Conservation (phyloP, 2,113 vertebrate species). For the Pluvialis apricaria region DNA sequence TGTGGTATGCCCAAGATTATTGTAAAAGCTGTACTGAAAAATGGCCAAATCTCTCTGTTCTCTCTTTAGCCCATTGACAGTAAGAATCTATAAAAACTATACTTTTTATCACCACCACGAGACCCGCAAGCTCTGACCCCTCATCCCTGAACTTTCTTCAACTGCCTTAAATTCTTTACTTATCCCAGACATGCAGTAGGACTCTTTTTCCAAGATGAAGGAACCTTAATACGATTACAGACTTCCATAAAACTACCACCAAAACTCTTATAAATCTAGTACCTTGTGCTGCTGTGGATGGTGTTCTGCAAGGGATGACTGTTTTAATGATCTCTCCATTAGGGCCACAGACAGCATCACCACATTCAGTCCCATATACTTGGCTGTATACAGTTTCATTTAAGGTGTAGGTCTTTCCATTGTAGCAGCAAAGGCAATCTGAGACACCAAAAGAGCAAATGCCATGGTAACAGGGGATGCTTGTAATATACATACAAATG, state of each 20-base stretch:
- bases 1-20: neutral
- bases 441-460: neutral
- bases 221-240: neutral
- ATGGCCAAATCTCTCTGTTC: neutral
- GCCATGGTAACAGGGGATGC: neutral
- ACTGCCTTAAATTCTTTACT: neutral
- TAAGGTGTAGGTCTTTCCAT: conserved; percentile 73
- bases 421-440: conserved; percentile 79
- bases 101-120: neutral
- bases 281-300: conserved; percentile 20
- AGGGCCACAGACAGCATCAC: conserved; percentile 70
- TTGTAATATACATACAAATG: neutral
- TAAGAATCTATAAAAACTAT: neutral
- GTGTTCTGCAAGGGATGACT: neutral
- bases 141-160: neutral
- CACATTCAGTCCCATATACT: conserved; percentile 68
- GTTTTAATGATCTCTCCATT: conserved; percentile 62
- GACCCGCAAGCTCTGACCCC: neutral
- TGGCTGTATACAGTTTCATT: conserved; percentile 74
- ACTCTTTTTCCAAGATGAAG: neutral
- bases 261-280: neutral
- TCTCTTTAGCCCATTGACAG: neutral
- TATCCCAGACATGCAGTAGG: neutral
- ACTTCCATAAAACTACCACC: neutral
- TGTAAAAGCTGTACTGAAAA: neutral